phyloP scores from a whole-genome alignment of 2,113 vertebrate species.

The Myrmecobius fasciatus region DNA sequence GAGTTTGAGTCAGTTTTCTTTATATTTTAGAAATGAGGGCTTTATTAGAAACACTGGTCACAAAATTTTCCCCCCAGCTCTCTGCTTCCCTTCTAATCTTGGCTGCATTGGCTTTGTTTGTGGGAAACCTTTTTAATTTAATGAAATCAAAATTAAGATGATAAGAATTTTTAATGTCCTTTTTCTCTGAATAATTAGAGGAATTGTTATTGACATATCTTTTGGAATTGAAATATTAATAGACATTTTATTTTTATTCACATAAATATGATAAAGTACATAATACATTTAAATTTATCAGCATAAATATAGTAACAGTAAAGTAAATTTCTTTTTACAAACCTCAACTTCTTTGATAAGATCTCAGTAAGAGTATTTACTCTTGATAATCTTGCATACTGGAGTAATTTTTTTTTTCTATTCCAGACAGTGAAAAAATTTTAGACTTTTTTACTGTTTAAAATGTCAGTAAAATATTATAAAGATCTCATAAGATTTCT shows the following conservation, averaged over 20 bases:
- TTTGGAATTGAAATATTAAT: not conserved
- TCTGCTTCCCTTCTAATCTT: too few relatives aligned
- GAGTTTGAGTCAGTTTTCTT: too few relatives aligned
- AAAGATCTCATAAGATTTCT: constrained; percentile 45
- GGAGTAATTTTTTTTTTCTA: not conserved
- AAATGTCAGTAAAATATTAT: constrained; percentile 55
- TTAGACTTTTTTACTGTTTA: constrained; percentile 50
- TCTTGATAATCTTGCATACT: not conserved
- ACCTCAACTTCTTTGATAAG: not conserved
- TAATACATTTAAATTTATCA: not conserved
- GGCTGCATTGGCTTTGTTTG: too few relatives aligned
- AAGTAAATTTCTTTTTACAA: not conserved
- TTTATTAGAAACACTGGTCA: too few relatives aligned
- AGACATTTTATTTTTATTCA: not conserved
- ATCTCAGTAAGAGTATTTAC: constrained; percentile 11
- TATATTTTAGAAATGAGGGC: too few relatives aligned
- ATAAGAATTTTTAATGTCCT: not conserved
- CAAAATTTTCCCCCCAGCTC: too few relatives aligned
- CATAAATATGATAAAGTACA: not conserved
- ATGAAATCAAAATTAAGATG: not conserved
- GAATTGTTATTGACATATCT: not conserved
- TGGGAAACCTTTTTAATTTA: too few relatives aligned
- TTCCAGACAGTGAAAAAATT: not conserved
- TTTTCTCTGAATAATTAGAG: not conserved
- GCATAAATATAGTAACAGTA: not conserved